A percentile compares a stretch with the other conserved stretches of the same genome.
These are phyloP conservation scores for Ladona fulva DNA, from an alignment of 1,140 invertebrate genomes.

Conservation along the genomic window DNA sequence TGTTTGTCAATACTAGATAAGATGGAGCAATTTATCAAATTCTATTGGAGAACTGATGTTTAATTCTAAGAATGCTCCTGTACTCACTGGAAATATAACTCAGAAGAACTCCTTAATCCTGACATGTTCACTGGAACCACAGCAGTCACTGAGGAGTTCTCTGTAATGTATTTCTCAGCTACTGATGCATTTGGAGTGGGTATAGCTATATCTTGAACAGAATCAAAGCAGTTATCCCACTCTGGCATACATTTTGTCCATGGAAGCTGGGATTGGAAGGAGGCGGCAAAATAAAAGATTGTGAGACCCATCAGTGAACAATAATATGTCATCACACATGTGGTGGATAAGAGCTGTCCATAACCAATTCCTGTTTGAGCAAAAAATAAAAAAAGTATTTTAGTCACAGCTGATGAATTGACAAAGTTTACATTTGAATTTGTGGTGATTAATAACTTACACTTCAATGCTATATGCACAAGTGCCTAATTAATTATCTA, in stretches of 20 bases:
- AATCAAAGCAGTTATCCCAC: constrained; percentile 27
- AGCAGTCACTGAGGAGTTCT: not conserved
- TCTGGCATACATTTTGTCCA: constrained; percentile 31
- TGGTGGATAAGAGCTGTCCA: constrained; percentile 32
- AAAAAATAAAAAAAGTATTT: constrained; percentile 15
- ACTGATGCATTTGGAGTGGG: not conserved
- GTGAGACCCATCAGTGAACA: constrained; percentile 35
- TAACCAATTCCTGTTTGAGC: constrained; percentile 35
- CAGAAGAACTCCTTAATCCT: constrained; percentile 42
- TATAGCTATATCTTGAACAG: not conserved
- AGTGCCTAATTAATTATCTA: too few relatives aligned
- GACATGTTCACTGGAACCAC: constrained; percentile 5
- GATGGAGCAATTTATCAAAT: too few relatives aligned
- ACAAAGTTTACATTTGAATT: too few relatives aligned
- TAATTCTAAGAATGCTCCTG: not conserved
- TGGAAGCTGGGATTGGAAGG: constrained; percentile 30
- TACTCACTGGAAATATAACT: constrained; percentile 49
- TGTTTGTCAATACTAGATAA: too few relatives aligned
- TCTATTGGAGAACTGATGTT: too few relatives aligned
- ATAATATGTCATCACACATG: constrained; percentile 35
- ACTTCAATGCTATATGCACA: too few relatives aligned
- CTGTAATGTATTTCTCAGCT: not conserved
- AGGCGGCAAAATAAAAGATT: constrained; percentile 37
- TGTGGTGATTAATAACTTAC: too few relatives aligned
- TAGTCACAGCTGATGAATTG: not conserved